Percentiles rank a stretch among this genome's conserved stretches.
Evolutionary conservation across 37 sponge, comb jelly and placozoan species (phyloP).

Genomic region (Sycon ciliatum): DNA sequence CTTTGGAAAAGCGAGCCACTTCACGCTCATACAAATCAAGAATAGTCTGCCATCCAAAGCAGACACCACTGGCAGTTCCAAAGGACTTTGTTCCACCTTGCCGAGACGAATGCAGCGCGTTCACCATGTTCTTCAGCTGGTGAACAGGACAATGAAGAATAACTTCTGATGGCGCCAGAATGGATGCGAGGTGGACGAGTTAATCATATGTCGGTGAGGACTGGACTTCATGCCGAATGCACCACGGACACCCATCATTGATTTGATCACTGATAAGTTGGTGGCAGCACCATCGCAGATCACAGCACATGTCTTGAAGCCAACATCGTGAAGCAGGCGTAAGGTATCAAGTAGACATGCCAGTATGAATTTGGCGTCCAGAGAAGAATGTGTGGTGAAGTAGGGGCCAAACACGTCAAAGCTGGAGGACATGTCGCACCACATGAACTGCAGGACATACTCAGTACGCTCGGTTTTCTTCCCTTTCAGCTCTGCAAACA

Average conservation of each 20-base stretch:
- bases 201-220: no score
- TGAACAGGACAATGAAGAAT: no score
- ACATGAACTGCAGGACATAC: conserved; percentile 36
- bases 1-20: neutral
- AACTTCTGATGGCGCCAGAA: no score
- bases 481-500: neutral
- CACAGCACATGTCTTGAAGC: no score
- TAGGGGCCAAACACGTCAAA: conserved; percentile 41
- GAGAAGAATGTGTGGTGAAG: neutral
- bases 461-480: conserved; percentile 15
- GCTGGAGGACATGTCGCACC: conserved; percentile 22
- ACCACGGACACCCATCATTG: no score
- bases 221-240: no score
- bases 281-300: conserved; percentile 14
- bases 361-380: conserved; percentile 1
- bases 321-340: neutral
- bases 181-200: no score
- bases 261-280: neutral
- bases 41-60: conserved; percentile 35
- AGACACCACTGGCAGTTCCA: neutral
- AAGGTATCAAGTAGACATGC: neutral
- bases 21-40: conserved; percentile 16
- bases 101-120: conserved; percentile 22
- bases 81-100: conserved; percentile 22
- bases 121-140: conserved; percentile 39